Evolutionary conservation across 2,797 vertebrate species (phyloP), one percentile per base, ranked within the genome.

Genomic region (Holocentrus rufus): DNA sequence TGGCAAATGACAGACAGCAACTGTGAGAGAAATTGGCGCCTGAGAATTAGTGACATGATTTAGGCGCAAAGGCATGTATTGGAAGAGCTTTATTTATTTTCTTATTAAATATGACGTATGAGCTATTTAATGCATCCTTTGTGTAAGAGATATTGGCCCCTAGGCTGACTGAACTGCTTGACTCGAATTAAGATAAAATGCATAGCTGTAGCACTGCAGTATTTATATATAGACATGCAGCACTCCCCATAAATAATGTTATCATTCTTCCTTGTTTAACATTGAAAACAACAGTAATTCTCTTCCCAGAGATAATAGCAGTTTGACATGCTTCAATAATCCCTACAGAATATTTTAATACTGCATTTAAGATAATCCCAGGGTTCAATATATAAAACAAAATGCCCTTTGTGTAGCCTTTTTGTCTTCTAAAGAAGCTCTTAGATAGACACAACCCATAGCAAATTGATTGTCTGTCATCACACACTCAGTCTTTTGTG

Each of bases 361-460:
- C 57, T 76, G 81, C 69, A 74, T 57, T 65, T 60, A 72, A 60
- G 62, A 71, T 86, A 86, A 91, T 89, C 88, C 77, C 57, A 0
- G 57, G 61, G 64, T 69, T 70, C 74, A 64, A 71, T 53, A 81
- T 69, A 76, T 78, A 84, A 76, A 63, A 31, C 30, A 31, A 59
- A 69, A 58, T 42, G 77, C 65, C 81, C 61, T 53, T 69, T 23
- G 36, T n/a, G 27, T 67, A 25, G 18, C 65, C 30, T 77, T 65
- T 73, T 77, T 0, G 49, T 53, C 76, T 63, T 63, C 30, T 46
- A 60, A 52, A 69, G 65, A 72, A 59, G 17, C 46, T 63, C 65
- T 63, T 58, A 63, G 58, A 50, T 27, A 78, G 61, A 74, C 47
- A 65, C 47, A 68, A 78, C 25, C 46, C 30, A 58, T 53, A 61